Evolutionary conservation across 1,140 invertebrate genomes (phyloP), one percentile per base, ranked within the genome.

Genomic region (Brevipalpus yothersi): DNA sequence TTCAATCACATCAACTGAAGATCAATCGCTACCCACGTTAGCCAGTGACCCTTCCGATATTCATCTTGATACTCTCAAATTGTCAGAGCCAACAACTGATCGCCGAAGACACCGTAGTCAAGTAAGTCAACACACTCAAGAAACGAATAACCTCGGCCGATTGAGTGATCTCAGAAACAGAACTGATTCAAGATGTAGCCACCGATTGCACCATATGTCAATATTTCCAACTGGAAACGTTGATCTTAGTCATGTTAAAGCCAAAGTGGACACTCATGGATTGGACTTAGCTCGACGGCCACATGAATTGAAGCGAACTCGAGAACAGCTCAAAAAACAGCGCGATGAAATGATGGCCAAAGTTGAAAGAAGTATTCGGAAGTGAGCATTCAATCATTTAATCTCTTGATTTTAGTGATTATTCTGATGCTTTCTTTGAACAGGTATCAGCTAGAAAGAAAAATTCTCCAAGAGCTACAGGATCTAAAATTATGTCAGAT

Each of bases 401-500:
- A 3, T 45, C 43, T 15, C 43, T 4, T 45, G 12, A 45, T 15
- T 45, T 43, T 10, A 17, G n/a, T 45, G 4, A 45, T 10, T 4
- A 15, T 45, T 15, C 10, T 13, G 43, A 13, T 15, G n/a, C 43
- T 4, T 45, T 45, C 9, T 45, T 45, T 3, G 11, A 53, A 39
- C 43, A 62, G 86, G 68, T 92, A 90, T 71, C 84, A 90, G 63
- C 75, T 89, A 64, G 90, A 95, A 69, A 75, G 87, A 59, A 85
- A 87, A 66, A 86, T 95, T 65, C 94, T 95, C 72, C 86, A 93
- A 67, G 86, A 94, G 69, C 72, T 95, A 58, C 78, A 93, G 66
- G 88, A 94, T 70, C 70, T 95, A 21, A 95, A 95, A 70, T 77
- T 86, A 59, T 75, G 90, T 57, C 90, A 94, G 72, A 92, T 94